A percentile compares a stretch with the other conserved stretches of the same genome.
These are phyloP conservation scores for Vombatus ursinus DNA, from an alignment of 2,113 vertebrate species.

Conservation along the genomic window DNA sequence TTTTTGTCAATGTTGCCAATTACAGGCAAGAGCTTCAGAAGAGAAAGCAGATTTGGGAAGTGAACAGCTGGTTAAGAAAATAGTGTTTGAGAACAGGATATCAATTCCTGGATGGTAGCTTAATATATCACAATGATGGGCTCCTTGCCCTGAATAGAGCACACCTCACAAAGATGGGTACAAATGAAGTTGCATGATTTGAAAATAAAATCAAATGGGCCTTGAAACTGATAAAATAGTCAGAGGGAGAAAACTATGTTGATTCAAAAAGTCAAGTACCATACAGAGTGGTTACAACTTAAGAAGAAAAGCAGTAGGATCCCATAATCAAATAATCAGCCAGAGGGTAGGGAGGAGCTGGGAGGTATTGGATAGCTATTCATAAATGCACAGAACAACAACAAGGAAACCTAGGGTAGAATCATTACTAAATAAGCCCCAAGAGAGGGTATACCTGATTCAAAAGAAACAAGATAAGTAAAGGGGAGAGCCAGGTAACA, in stretches of 20 bases:
- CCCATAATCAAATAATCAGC: background rate
- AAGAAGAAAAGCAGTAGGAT: background rate
- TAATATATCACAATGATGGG: background rate
- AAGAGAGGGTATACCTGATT: background rate
- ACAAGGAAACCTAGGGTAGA: background rate
- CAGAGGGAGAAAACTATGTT: background rate
- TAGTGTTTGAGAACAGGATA: background rate
- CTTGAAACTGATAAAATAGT: background rate
- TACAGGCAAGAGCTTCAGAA: background rate
- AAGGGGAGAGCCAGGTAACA: background rate
- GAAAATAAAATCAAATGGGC: background rate
- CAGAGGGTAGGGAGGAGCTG: too few relatives aligned
- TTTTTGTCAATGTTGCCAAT: background rate
- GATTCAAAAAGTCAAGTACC: background rate
- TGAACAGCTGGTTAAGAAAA: background rate
- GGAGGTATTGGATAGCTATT: background rate
- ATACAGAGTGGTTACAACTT: background rate
- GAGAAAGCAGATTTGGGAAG: background rate
- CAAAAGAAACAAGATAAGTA: background rate
- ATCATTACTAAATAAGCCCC: background rate
- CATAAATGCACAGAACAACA: background rate
- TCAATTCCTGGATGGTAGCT: background rate
- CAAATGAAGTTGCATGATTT: background rate
- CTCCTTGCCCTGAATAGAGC: background rate
- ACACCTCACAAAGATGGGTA: background rate